Base-by-base conservation (phyloP, 2,113 vertebrate genomes). In the Megatriorchis doriae region DNA sequence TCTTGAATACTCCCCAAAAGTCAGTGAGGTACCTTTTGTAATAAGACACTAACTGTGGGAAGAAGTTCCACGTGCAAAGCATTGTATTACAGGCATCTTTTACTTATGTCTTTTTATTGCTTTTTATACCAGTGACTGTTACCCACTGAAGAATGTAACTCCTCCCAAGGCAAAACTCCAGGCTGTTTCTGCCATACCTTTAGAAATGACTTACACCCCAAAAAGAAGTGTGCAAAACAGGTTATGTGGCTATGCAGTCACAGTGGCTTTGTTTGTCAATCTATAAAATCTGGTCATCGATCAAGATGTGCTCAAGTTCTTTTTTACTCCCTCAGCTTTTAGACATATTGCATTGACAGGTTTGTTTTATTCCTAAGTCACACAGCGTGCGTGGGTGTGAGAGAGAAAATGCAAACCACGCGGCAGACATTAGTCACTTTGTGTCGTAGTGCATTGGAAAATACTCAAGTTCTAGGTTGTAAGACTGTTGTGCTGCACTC, bases 381-480 rank as follows among this genome's bases (percentile, higher is more conserved):
- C 31, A 32, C 62, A 73, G 74, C 61, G 86, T 84, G 89, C 1
- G 20, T 40, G 82, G 81, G 91, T 84, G 91, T 42, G 90, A 79
- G 38, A 68, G 70, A 93, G 89, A 91, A 87, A 74, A 92, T 32
- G 89, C 81, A 94, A 96, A 88, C 70, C 84, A 68, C 16, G 7
- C 11, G 36, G 89, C 86, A 96, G 93, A 94, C 87, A 77, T 97
- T 90, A 96, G 91, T 97, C 91, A 93, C 84, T 96, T 96, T 50
- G 53, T 63, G 61, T 73, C 0, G 29, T 66, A 20, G 45, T 18
- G 62, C 4, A 0, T 73, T 85, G 94, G 91, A 95, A 95, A 63
- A 55, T 53, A 7, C 66, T 91, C 66, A 55, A 73, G 55, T 27
- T 66, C 62, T 13, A 66, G 66, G 58, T 7, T 93, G 79, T 65